phyloP scores from a whole-genome alignment of 2,888 invertebrate species.

The Xylophagus ater region DNA sequence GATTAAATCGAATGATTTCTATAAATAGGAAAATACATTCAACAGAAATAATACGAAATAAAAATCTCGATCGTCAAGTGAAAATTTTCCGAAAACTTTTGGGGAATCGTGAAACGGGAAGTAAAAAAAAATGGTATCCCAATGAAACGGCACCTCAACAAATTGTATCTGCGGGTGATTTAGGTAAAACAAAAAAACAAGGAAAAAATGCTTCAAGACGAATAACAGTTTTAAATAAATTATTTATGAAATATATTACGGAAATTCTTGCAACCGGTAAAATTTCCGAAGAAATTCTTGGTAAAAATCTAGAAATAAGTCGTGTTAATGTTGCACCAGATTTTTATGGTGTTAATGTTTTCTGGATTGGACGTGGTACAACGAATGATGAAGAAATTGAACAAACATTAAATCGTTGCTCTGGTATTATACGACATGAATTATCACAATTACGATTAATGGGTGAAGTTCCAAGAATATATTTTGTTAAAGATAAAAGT shows the following conservation, averaged over 20 bases:
- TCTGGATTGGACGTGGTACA: conserved; percentile 52
- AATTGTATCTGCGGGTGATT: conserved; percentile 14
- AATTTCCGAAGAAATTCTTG: conserved; percentile 47
- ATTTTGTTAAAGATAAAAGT: conserved; percentile 59
- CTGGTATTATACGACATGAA: conserved; percentile 56
- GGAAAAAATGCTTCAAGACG: conserved; percentile 47
- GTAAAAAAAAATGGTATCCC: conserved; percentile 33
- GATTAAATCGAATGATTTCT: no score
- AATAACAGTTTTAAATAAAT: conserved; percentile 58
- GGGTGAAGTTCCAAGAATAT: conserved; percentile 62
- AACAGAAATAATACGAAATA: no score
- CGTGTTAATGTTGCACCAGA: conserved; percentile 56
- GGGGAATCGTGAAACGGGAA: conserved; percentile 29
- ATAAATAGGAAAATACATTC: no score
- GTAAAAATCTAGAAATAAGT: conserved; percentile 61
- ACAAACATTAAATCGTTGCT: conserved; percentile 43
- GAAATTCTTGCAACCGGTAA: conserved; percentile 67
- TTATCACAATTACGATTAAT: conserved; percentile 60
- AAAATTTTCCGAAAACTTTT: conserved; percentile 33
- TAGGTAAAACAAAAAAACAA: conserved; percentile 42
- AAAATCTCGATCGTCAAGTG: conserved; percentile 25
- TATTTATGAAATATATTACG: conserved; percentile 71
- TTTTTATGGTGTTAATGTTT: conserved; percentile 56
- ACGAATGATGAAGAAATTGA: conserved; percentile 47
- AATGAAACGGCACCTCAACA: conserved; percentile 12